Evolutionary conservation across 2,888 invertebrate species (phyloP).

Genomic region (Marasmarcha lunaedactyla): DNA sequence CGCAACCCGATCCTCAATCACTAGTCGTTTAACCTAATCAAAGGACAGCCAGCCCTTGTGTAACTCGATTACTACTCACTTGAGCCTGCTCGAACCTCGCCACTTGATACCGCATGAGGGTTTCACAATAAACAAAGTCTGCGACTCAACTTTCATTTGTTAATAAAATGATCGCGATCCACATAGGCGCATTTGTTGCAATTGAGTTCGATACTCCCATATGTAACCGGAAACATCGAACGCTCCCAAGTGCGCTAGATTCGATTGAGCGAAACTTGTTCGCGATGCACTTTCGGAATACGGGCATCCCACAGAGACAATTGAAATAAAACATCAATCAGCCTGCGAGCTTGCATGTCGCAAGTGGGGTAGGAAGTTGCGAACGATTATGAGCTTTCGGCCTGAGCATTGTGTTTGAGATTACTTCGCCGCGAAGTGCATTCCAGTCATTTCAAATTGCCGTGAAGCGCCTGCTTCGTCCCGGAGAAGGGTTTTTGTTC

Average conservation of each 20-base stretch:
- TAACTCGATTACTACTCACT: slow-evolving; percentile 33
- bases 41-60: slow-evolving; percentile 20
- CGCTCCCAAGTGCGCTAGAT: slow-evolving; percentile 22
- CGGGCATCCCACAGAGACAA: slow-evolving; percentile 62
- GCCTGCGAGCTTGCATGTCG: slow-evolving; percentile 20
- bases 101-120: slow-evolving; percentile 19
- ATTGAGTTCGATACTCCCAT: not conserved
- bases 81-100: slow-evolving; percentile 19
- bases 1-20: slow-evolving; percentile 44
- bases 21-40: slow-evolving; percentile 52
- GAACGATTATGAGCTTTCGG: too few relatives aligned
- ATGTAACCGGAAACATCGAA: not conserved
- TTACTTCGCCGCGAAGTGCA: slow-evolving; percentile 15
- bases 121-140: not conserved
- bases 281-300: slow-evolving; percentile 49
- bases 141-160: not conserved
- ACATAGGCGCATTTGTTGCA: too few relatives aligned
- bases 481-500: slow-evolving; percentile 46
- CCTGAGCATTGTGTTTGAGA: too few relatives aligned
- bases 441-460: slow-evolving; percentile 26
- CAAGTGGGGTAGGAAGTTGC: slow-evolving; percentile 10
- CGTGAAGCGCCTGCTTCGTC: slow-evolving; percentile 44
- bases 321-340: slow-evolving; percentile 51
- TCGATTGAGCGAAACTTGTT: slow-evolving; percentile 45
- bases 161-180: not conserved